Evolutionary conservation across 2,888 invertebrate species (phyloP).

Genomic region (Ypsolopha scabrella): DNA sequence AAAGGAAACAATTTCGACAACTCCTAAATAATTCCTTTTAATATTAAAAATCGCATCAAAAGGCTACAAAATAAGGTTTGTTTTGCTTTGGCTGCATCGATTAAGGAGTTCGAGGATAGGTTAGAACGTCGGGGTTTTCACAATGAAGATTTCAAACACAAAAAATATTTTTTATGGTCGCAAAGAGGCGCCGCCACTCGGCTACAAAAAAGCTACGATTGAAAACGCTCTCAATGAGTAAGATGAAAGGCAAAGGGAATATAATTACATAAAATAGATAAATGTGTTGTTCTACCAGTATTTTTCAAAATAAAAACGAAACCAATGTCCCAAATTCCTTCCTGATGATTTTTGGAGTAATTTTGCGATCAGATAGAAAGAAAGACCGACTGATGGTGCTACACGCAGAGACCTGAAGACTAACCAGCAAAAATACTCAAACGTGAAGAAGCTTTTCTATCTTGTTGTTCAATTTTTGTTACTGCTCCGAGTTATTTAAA

Average conservation of each 20-base stretch:
- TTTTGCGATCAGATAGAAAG: too few relatives aligned
- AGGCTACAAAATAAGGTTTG: neutral
- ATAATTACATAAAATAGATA: constrained; percentile 7
- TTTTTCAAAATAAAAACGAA: too few relatives aligned
- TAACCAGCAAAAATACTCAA: too few relatives aligned
- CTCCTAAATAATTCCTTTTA: neutral
- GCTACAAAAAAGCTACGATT: neutral
- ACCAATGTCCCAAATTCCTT: too few relatives aligned
- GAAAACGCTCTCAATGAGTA: neutral
- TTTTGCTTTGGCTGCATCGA: neutral
- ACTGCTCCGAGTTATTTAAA: too few relatives aligned
- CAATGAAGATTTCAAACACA: constrained; percentile 1
- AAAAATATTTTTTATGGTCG: constrained; percentile 1
- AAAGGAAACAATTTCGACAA: neutral
- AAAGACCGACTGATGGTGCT: too few relatives aligned
- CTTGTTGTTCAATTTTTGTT: too few relatives aligned
- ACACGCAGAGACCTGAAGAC: too few relatives aligned
- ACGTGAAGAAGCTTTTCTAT: too few relatives aligned
- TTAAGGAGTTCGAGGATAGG: neutral
- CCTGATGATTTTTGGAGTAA: too few relatives aligned
- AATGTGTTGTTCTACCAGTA: constrained; percentile 9
- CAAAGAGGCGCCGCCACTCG: constrained; percentile 4
- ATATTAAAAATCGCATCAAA: too few relatives aligned
- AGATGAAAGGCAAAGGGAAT: constrained; percentile 1
- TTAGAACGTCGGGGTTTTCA: neutral